Conservation (phyloP, 2,888 invertebrate species). For the Sinhomidia bicolor region DNA sequence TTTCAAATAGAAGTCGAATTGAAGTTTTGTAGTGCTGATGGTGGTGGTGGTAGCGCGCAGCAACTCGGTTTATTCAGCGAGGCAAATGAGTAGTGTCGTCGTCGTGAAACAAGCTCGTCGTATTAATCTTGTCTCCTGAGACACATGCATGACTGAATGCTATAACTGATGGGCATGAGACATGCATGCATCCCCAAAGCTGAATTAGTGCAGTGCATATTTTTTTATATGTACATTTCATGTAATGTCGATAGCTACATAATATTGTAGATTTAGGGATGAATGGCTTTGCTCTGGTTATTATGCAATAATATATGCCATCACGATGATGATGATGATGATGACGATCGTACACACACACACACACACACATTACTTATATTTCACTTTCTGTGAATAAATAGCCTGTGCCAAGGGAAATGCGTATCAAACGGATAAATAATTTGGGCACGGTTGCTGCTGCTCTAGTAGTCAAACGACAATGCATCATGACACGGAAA, state of each 20-base stretch:
- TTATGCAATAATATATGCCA: conserved; percentile 32
- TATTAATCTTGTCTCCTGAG: conserved; percentile 67
- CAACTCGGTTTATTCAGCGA: conserved; percentile 11
- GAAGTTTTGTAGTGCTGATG: background rate
- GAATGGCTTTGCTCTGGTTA: too few relatives aligned
- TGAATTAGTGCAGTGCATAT: background rate
- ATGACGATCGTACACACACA: background rate
- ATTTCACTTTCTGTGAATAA: background rate
- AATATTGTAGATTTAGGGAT: too few relatives aligned
- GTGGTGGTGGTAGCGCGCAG: background rate
- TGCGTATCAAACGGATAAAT: background rate
- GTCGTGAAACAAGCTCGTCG: conserved; percentile 45
- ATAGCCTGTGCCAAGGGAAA: background rate
- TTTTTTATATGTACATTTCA: background rate
- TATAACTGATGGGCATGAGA: conserved; percentile 63
- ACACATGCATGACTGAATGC: conserved; percentile 63
- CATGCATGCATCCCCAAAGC: background rate
- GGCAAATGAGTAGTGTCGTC: conserved; percentile 41
- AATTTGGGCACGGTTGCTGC: background rate
- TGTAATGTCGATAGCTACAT: too few relatives aligned
- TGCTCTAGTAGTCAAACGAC: background rate
- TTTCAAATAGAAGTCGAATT: conserved; percentile 63
- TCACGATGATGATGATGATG: background rate
- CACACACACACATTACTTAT: conserved; percentile 1
- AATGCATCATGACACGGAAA: background rate